These are phyloP conservation scores for Orchestes rusci DNA, from an alignment of 2,888 invertebrate species.

Conservation along the genomic window DNA sequence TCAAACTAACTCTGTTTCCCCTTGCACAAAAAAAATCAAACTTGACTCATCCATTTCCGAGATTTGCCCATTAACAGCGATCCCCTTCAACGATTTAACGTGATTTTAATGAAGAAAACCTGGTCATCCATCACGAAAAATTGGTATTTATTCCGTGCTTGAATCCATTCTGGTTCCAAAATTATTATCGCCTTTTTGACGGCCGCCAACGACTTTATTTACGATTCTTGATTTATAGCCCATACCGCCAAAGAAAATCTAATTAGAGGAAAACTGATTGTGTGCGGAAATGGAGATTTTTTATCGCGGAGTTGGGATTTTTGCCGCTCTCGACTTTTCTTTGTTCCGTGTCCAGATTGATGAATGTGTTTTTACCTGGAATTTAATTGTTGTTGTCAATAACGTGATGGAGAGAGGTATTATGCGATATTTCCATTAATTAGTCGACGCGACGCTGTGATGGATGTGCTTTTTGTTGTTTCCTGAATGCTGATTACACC, in stretches of 20 bases:
- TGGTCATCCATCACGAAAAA: constrained; percentile 16
- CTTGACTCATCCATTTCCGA: too few species aligned
- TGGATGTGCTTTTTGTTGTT: too few species aligned
- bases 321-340: constrained; percentile 12
- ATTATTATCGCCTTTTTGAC: constrained; percentile 13
- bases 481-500: too few species aligned
- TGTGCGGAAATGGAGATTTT: constrained; percentile 14
- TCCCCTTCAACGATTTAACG: too few species aligned
- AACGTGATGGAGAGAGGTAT: too few species aligned
- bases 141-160: constrained; percentile 2
- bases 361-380: constrained; percentile 15
- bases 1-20: too few species aligned
- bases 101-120: constrained; percentile 14
- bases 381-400: constrained; percentile 11
- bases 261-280: constrained; percentile 20
- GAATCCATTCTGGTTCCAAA: constrained; percentile 9
- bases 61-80: too few species aligned
- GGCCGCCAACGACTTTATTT: constrained; percentile 15
- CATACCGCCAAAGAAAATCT: constrained; percentile 14
- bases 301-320: constrained; percentile 4
- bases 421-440: too few species aligned
- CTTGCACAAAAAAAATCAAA: too few species aligned
- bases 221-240: constrained; percentile 20
- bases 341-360: constrained; percentile 12
- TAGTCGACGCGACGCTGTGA: too few species aligned